These are phyloP conservation scores for Hypocryptadius cinnamomeus DNA, from an alignment of 2,113 vertebrate species.

Conservation along the genomic window DNA sequence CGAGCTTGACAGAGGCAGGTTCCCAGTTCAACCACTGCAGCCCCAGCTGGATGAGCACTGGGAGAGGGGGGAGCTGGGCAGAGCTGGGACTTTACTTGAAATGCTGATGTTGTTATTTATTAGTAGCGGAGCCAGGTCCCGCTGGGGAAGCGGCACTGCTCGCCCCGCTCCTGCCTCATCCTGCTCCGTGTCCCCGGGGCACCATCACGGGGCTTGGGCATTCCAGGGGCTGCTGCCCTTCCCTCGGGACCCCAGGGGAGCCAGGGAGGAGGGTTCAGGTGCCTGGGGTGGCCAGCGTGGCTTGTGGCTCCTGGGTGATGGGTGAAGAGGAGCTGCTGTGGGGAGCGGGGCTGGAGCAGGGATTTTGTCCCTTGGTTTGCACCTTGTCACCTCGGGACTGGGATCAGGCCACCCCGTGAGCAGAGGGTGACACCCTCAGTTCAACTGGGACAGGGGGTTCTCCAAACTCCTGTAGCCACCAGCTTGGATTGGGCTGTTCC, in stretches of 20 bases:
- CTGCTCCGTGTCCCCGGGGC: background rate
- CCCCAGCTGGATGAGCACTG: background rate
- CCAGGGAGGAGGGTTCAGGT: background rate
- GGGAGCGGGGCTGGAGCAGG: background rate
- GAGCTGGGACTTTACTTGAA: conserved; percentile 52
- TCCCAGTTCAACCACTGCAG: conserved; percentile 16
- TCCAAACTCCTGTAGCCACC: background rate
- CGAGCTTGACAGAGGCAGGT: background rate
- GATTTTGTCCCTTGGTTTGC: background rate
- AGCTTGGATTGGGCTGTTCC: background rate
- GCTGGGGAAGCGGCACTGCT: background rate
- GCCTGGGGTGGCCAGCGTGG: background rate
- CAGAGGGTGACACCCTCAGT: background rate
- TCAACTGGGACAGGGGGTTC: background rate
- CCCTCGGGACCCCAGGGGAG: background rate
- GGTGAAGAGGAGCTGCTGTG: background rate
- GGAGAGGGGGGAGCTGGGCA: background rate
- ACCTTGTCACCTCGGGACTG: background rate
- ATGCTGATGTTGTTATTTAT: conserved; percentile 61
- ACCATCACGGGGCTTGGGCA: accelerated
- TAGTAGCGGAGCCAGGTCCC: background rate
- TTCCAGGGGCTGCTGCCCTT: background rate
- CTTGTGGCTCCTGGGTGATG: background rate
- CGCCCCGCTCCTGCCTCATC: background rate
- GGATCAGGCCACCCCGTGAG: background rate